These are phyloP conservation scores for Phrixothrix hirtus DNA, from an alignment of 2,888 invertebrate genomes.

Conservation along the genomic window DNA sequence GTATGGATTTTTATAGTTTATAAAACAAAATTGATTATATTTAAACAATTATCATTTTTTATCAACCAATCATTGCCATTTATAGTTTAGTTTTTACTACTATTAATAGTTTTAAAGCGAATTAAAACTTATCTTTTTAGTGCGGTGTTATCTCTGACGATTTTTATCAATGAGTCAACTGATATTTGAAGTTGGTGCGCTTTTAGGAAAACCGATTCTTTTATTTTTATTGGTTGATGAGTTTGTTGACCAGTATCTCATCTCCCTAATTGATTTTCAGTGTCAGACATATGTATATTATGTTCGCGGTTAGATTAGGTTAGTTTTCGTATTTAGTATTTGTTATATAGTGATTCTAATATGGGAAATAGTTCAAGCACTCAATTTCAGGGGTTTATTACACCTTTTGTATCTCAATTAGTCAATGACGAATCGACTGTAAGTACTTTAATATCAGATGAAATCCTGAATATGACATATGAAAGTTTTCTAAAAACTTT, in stretches of 20 bases:
- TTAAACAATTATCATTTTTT: not conserved
- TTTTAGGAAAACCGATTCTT: no score
- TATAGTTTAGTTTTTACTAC: not conserved
- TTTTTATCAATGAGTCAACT: not conserved
- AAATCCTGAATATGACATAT: slow-evolving; percentile 56
- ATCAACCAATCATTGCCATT: no score
- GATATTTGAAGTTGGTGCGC: no score
- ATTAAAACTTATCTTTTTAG: no score
- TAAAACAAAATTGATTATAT: not conserved
- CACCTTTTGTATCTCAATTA: slow-evolving; percentile 37
- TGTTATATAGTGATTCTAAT: not conserved
- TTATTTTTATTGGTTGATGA: no score
- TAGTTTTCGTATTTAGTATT: no score
- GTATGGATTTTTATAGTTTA: not conserved
- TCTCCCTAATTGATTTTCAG: no score
- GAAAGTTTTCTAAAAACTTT: slow-evolving; percentile 64
- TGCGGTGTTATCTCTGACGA: not conserved
- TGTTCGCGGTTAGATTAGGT: no score
- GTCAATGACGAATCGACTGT: slow-evolving; percentile 41
- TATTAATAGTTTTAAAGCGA: not conserved
- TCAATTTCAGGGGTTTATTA: slow-evolving; percentile 40
- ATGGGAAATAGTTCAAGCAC: slow-evolving; percentile 42
- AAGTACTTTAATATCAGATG: slow-evolving; percentile 45
- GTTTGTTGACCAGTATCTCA: no score
- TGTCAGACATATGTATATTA: no score